These are phyloP conservation scores for Pangasius macronema DNA, from an alignment of 2,797 vertebrate species.

Conservation along the genomic window DNA sequence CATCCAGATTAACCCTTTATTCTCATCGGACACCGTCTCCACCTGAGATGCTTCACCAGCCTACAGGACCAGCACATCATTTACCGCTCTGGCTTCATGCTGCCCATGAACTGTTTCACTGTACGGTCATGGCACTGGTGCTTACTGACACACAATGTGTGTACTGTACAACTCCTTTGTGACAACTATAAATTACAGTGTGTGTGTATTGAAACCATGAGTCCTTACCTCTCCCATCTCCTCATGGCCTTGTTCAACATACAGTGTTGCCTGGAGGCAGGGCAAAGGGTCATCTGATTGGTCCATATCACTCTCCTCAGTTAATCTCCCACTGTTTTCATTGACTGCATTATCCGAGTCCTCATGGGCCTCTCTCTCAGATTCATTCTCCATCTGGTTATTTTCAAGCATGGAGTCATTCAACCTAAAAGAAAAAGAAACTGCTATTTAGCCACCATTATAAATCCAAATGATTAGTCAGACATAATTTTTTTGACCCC, in stretches of 20 bases:
- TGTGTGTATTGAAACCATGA: not conserved
- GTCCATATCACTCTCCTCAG: conserved; percentile 88
- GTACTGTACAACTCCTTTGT: not conserved
- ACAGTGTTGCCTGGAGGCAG: conserved; percentile 80
- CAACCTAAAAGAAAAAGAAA: conserved; percentile 69
- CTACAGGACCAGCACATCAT: conserved; percentile 63
- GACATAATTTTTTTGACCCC: not conserved
- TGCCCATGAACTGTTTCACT: not conserved
- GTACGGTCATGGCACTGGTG: not conserved
- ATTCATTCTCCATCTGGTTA: conserved; percentile 88
- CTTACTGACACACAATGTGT: not conserved
- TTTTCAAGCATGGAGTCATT: conserved; percentile 81
- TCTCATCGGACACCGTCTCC: conserved; percentile 92
- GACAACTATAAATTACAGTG: not conserved
- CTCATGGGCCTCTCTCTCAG: conserved; percentile 85
- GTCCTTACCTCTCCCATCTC: conserved; percentile 89
- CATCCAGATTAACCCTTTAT: conserved; percentile 90
- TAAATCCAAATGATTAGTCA: not conserved
- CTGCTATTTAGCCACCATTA: not conserved
- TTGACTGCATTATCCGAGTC: conserved; percentile 83
- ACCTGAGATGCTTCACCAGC: conserved; percentile 86
- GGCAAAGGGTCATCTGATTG: conserved; percentile 82
- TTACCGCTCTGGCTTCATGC: not conserved
- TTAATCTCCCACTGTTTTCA: conserved; percentile 82
- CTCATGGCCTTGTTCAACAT: conserved; percentile 87